phyloP scores from a whole-genome alignment of 2,113 vertebrate genomes.

The Ictidomys tridecemlineatus region DNA sequence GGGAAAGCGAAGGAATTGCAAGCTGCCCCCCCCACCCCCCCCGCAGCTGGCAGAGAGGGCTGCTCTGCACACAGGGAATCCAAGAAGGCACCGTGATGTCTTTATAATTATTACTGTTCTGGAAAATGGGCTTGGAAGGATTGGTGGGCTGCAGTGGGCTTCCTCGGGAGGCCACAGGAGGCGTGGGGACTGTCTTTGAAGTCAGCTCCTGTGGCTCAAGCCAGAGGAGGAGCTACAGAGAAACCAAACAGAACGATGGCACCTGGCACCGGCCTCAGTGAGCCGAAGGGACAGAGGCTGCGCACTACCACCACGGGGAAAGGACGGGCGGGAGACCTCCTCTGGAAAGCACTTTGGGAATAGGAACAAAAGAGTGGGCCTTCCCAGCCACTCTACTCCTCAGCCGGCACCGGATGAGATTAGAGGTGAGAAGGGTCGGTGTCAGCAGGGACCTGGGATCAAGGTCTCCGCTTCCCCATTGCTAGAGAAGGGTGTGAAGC shows the following conservation, averaged over 20 bases:
- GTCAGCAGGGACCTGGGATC: not conserved
- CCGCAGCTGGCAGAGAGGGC: accelerated
- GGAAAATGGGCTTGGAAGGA: not conserved
- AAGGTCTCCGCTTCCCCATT: no score
- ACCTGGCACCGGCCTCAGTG: accelerated
- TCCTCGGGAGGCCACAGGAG: not conserved
- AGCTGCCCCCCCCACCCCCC: not conserved
- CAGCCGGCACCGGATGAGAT: not conserved
- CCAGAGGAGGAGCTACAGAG: not conserved
- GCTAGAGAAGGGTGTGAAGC: not conserved
- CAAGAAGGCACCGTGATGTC: not conserved
- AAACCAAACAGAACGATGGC: accelerated
- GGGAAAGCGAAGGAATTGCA: accelerated
- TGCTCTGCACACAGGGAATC: not conserved
- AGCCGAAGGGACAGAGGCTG: accelerated
- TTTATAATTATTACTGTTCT: not conserved
- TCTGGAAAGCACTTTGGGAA: not conserved
- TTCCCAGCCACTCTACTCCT: not conserved
- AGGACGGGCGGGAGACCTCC: not conserved
- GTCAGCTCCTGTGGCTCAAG: not conserved
- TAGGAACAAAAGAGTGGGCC: not conserved
- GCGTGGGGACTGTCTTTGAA: not conserved
- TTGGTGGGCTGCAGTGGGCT: not conserved
- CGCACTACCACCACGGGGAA: accelerated
- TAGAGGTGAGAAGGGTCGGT: not conserved